These are phyloP conservation scores for Chromis chromis DNA, from an alignment of 2,797 vertebrate species.

Conservation along the genomic window DNA sequence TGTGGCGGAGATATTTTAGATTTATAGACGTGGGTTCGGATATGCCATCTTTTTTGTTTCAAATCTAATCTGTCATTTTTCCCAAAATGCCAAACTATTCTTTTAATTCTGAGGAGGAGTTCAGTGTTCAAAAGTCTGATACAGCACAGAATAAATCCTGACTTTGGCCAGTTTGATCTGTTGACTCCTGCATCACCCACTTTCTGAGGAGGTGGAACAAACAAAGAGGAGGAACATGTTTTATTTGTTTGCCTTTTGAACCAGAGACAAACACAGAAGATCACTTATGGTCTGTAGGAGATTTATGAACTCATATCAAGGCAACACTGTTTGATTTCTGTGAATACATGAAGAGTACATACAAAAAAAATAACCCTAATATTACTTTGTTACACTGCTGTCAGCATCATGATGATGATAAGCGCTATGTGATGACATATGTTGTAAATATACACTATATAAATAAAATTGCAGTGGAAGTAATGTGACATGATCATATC, in stretches of 20 bases:
- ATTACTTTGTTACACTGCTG: no score
- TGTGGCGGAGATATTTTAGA: no score
- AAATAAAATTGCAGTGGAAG: no score
- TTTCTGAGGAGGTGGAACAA: neutral
- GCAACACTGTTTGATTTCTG: neutral
- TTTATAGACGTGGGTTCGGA: no score
- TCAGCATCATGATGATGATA: no score
- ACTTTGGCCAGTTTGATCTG: neutral
- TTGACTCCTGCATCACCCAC: neutral
- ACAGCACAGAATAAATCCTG: neutral
- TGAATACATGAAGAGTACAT: no score
- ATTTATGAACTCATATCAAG: neutral
- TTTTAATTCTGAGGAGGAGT: neutral
- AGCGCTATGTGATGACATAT: no score
- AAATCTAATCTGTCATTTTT: neutral
- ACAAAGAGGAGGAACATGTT: neutral
- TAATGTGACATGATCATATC: no score
- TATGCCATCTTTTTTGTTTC: no score
- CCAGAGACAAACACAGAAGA: neutral
- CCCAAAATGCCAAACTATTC: neutral
- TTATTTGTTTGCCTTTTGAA: neutral
- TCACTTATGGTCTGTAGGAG: no score
- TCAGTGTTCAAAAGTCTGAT: neutral
- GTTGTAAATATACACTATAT: no score
- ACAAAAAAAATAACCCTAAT: no score